Base-by-base conservation (phyloP, 2,888 invertebrate species). In the Dorcus parallelipipedus region DNA sequence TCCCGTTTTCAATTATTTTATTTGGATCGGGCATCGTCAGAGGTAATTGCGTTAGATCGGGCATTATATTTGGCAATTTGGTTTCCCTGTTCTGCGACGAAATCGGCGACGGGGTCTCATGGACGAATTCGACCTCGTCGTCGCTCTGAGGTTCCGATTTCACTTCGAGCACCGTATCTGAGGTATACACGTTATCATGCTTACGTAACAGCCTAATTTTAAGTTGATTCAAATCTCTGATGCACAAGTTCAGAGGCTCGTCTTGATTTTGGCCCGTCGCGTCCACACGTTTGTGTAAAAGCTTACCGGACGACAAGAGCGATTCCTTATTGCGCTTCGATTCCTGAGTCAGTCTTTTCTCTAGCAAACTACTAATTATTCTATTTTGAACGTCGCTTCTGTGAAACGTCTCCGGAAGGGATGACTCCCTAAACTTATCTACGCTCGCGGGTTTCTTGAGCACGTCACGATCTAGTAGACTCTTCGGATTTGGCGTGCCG, bases 201-300 rank as follows among this genome's bases (percentile, higher is more conserved):
- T 85, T 86, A 67, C 84, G 81, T 52, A 84, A 78, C 39, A 88
- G 80, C 64, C 86, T 82, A 64, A 88, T 84, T 69, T 88, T 88
- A 23, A 88, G 74, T 62, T 87, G 86, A 68, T 85, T 86, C 50
- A 87, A 81, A 71, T 93, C 93, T 52, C 91, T 81, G 57, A 93
- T 84, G 73, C 93, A 94, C 3, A 94, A 82, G 77, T 94, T 94
- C 4, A 94, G 78, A 0, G 93, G 93, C 71, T 93, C 91, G 51
- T 89, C 87, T 66, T 84, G 82, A 54, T 82, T 79, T 6, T 59
- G 59, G 20, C 58, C 61, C 10, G 75, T 76, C 17, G 76, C 9
- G 9, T 20, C 9, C 6, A 73, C 53, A 77, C 75, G 50, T 77
- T 57, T 39, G 58, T 78, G 0, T 78, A 78, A 76, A 77, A 75